Percentiles rank a stretch among this genome's conserved stretches.
Evolutionary conservation across 92 coral and sea anemone genomes (phyloP).

Genomic region (Zoanthus sansibaricus): DNA sequence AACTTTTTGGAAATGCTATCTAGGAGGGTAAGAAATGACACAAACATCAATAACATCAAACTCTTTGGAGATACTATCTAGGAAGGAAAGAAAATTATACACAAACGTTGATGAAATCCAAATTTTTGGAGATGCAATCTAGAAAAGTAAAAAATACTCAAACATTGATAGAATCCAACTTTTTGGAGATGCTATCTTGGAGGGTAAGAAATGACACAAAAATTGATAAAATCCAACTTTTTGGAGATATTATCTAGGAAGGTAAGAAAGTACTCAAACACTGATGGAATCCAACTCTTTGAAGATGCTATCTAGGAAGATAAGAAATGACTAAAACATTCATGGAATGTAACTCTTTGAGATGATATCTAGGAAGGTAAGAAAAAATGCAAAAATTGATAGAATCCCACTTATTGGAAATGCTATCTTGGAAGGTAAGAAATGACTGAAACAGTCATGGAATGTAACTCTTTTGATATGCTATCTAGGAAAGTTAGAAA

Average conservation of each 20-base stretch:
- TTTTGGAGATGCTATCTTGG: conserved; percentile 92
- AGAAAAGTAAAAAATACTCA: too few species aligned
- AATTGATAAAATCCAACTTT: too few species aligned
- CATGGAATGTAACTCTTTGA: too few species aligned
- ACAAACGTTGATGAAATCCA: neutral
- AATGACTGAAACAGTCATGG: neutral
- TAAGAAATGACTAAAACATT: too few species aligned
- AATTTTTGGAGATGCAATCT: neutral
- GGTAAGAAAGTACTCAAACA: neutral
- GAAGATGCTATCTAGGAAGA: neutral
- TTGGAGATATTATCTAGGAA: too few species aligned
- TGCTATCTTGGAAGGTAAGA: conserved; percentile 92
- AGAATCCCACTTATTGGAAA: conserved; percentile 87
- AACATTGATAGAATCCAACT: neutral
- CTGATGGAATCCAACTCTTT: too few species aligned
- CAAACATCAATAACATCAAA: conserved; percentile 62
- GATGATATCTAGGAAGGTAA: conserved; percentile 92
- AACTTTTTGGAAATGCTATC: conserved; percentile 64
- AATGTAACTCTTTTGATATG: neutral
- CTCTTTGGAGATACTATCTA: conserved; percentile 88
- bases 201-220: conserved; percentile 60
- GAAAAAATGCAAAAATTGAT: neutral
- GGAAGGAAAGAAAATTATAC: conserved; percentile 79
- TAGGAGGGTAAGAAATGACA: conserved; percentile 77
- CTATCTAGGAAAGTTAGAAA: neutral